phyloP scores from a whole-genome alignment of 2,113 vertebrate species.

The Tachysurus vachellii region DNA sequence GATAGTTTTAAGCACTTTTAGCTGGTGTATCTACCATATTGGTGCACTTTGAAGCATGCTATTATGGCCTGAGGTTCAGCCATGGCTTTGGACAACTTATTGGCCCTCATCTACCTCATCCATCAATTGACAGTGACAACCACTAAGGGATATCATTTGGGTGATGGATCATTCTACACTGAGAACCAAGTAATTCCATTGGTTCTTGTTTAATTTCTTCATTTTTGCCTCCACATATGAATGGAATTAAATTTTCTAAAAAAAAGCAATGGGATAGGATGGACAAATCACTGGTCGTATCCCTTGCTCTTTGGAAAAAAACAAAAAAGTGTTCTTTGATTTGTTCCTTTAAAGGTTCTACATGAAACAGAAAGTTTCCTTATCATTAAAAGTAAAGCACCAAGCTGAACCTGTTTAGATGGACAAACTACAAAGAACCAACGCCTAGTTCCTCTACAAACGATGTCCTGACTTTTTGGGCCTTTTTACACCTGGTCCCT shows the following conservation, averaged over 20 bases:
- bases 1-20: background rate
- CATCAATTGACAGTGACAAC: background rate
- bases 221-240: background rate
- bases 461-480: background rate
- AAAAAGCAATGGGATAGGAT: background rate
- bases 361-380: background rate
- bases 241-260: background rate
- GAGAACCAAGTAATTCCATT: background rate
- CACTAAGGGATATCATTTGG: background rate
- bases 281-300: background rate
- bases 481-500: too few species aligned
- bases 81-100: background rate
- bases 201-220: background rate
- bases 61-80: background rate
- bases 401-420: background rate
- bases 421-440: background rate
- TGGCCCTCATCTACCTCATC: background rate
- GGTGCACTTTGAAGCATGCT: background rate
- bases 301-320: background rate
- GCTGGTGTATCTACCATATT: background rate
- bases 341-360: background rate
- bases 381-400: background rate
- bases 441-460: background rate
- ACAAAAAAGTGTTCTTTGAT: background rate
- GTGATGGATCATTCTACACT: background rate